Percentiles rank a stretch among this genome's conserved stretches.
Conservation (phyloP, 2,888 invertebrate genomes). For the Drosophila longiperda region DNA sequence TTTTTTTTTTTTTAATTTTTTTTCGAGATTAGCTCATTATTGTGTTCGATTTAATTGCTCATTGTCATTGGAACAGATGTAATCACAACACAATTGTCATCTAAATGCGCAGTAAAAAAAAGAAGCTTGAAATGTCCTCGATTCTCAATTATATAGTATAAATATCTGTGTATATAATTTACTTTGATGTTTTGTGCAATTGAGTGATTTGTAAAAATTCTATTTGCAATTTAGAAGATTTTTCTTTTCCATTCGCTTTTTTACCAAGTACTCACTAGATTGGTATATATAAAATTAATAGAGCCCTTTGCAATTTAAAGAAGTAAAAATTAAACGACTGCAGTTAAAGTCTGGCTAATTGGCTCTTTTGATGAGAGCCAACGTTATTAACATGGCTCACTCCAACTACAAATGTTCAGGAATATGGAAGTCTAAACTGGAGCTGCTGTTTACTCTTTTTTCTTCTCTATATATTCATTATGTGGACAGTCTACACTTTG, state of each 20-base stretch:
- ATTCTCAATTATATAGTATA: background rate
- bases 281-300: background rate
- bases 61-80: slow-evolving; percentile 56
- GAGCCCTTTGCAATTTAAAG: background rate
- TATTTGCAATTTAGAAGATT: background rate
- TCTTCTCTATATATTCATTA: slow-evolving; percentile 27
- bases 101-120: slow-evolving; percentile 60
- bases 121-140: slow-evolving; percentile 11
- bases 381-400: background rate
- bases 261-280: background rate
- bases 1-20: slow-evolving; percentile 20
- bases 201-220: background rate
- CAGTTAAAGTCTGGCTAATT: slow-evolving; percentile 19
- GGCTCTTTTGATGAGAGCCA: background rate
- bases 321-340: background rate
- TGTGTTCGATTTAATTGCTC: slow-evolving; percentile 60
- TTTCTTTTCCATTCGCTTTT: background rate
- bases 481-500: slow-evolving; percentile 9
- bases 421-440: slow-evolving; percentile 14
- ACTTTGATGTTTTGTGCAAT: background rate
- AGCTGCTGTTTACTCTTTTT: slow-evolving; percentile 34
- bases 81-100: slow-evolving; percentile 52
- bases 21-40: slow-evolving; percentile 65
- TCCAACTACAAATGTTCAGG: background rate
- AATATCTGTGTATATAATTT: background rate